A percentile compares a stretch with the other conserved stretches of the same genome.
Evolutionary conservation across 1,140 invertebrate genomes (phyloP).

Genomic region (Linepithema humile): DNA sequence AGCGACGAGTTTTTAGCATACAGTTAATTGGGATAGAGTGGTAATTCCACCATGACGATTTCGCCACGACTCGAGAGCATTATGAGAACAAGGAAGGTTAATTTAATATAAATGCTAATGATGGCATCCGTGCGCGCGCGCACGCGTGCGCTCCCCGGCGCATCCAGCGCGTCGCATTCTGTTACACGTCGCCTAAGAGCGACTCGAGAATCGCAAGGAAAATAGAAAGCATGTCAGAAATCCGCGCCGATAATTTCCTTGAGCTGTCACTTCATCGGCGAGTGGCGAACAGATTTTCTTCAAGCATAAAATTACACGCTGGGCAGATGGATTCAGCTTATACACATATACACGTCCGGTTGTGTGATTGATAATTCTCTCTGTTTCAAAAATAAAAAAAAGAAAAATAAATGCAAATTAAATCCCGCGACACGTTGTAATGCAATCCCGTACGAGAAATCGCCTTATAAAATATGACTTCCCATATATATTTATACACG

Average conservation of each 20-base stretch:
- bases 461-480: constrained; percentile 70
- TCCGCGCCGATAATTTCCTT: background rate
- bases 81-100: constrained; percentile 73
- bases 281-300: background rate
- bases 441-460: constrained; percentile 61
- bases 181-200: constrained; percentile 59
- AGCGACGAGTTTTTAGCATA: constrained; percentile 12
- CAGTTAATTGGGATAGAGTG: constrained; percentile 27
- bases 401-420: constrained; percentile 46
- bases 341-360: background rate
- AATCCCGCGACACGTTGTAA: constrained; percentile 35
- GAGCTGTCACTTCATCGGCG: background rate
- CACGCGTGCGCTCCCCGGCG: constrained; percentile 39
- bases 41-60: constrained; percentile 36
- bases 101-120: constrained; percentile 78
- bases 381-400: too few relatives aligned
- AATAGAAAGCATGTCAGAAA: background rate
- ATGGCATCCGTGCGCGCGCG: constrained; percentile 32
- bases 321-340: background rate
- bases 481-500: constrained; percentile 60
- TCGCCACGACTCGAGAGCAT: constrained; percentile 47
- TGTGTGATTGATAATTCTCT: constrained; percentile 30
- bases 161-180: constrained; percentile 52
- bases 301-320: background rate
- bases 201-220: constrained; percentile 43